Percentiles rank a stretch among this genome's conserved stretches.
Evolutionary conservation across 2,797 vertebrate species (phyloP).

Genomic region (Typhlichthys subterraneus): DNA sequence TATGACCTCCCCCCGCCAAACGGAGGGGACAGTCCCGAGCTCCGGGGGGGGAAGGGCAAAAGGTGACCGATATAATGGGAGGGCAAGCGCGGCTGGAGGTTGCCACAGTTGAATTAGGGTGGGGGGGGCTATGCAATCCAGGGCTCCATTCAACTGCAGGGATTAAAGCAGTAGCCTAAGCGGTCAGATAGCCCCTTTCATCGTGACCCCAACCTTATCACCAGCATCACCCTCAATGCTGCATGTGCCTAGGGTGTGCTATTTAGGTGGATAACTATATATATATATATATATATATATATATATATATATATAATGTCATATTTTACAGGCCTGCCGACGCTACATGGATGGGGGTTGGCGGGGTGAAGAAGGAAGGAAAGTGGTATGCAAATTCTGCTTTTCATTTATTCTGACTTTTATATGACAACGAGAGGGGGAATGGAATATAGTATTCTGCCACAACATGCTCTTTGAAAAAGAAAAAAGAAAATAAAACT

Average conservation of each 20-base stretch:
- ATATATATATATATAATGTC: constrained; percentile 19
- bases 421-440: constrained; percentile 68
- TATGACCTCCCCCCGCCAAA: constrained; percentile 13
- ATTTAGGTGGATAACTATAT: constrained; percentile 18
- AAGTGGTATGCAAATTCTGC: constrained; percentile 67
- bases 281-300: constrained; percentile 25
- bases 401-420: constrained; percentile 74
- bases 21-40: constrained; percentile 10
- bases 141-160: constrained; percentile 62
- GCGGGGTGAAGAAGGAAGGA: constrained; percentile 25
- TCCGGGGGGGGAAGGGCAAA: constrained; percentile 38
- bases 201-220: constrained; percentile 22
- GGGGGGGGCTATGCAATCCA: constrained; percentile 59
- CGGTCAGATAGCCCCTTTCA: constrained; percentile 13
- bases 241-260: neutral
- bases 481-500: constrained; percentile 49
- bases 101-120: constrained; percentile 55
- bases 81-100: constrained; percentile 67
- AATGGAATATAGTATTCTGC: constrained; percentile 72
- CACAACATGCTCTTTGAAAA: constrained; percentile 64
- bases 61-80: constrained; percentile 31
- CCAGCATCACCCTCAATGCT: constrained; percentile 8
- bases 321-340: constrained; percentile 57
- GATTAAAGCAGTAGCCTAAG: constrained; percentile 64
- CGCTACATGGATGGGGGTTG: constrained; percentile 9